These are phyloP conservation scores for Luperina testacea DNA, from an alignment of 2,888 invertebrate species.

Conservation along the genomic window DNA sequence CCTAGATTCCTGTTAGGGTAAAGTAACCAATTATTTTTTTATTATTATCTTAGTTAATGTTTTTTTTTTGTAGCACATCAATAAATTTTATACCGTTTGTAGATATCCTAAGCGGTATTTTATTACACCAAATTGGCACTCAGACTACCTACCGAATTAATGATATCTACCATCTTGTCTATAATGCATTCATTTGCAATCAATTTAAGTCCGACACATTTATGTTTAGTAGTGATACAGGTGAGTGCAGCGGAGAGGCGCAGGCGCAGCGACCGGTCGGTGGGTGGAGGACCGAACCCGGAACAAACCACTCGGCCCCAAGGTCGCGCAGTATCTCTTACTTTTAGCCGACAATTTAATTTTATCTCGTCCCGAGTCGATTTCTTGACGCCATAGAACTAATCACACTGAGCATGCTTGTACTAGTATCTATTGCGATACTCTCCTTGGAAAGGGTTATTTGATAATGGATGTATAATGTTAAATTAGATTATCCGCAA, in stretches of 20 bases:
- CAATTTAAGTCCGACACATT: constrained; percentile 49
- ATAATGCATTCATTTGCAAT: constrained; percentile 51
- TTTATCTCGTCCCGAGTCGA: constrained; percentile 64
- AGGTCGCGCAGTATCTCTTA: constrained; percentile 84
- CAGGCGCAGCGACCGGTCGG: constrained; percentile 78
- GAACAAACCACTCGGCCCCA: constrained; percentile 82
- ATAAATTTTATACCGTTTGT: neutral
- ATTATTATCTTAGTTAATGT: neutral
- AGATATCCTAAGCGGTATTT: constrained; percentile 11
- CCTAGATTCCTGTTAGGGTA: constrained; percentile 25
- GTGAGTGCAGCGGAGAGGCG: constrained; percentile 68
- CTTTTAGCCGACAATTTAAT: constrained; percentile 76
- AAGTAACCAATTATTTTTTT: neutral
- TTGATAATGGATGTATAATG: constrained; percentile 65
- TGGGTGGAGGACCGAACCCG: constrained; percentile 82
- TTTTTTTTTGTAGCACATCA: constrained; percentile 2
- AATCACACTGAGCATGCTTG: constrained; percentile 64
- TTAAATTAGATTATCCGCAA: constrained; percentile 58
- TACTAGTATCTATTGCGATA: constrained; percentile 61
- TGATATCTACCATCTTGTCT: constrained; percentile 27
- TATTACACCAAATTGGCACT: constrained; percentile 19
- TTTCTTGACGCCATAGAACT: constrained; percentile 64
- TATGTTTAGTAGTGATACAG: constrained; percentile 65
- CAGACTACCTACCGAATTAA: constrained; percentile 45
- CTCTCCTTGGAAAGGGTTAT: constrained; percentile 59